A percentile compares a stretch with the other conserved stretches of the same genome.
Evolutionary conservation across 2,888 invertebrate genomes (phyloP).

Genomic region (Neria commutata): DNA sequence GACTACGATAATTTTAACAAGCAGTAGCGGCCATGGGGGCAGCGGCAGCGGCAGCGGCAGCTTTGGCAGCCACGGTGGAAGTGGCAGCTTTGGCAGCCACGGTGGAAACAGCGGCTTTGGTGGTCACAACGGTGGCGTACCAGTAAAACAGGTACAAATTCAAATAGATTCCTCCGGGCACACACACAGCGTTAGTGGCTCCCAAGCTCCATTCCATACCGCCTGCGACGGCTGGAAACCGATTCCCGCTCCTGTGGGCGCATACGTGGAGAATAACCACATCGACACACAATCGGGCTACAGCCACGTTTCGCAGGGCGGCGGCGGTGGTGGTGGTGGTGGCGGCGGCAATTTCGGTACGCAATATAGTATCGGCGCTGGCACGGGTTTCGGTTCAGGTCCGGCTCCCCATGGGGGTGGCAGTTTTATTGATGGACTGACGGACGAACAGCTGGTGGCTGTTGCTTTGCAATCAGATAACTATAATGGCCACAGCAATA

Average conservation of each 20-base stretch:
- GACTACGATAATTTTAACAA: constrained; percentile 47
- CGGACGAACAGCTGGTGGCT: constrained; percentile 58
- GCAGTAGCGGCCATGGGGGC: constrained; percentile 34
- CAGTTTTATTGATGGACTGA: constrained; percentile 45
- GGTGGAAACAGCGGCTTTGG: constrained; percentile 3
- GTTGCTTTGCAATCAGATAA: constrained; percentile 52
- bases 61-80: constrained; percentile 7
- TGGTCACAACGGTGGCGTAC: constrained; percentile 63
- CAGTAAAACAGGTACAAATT: constrained; percentile 65
- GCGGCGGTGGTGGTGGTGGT: constrained; percentile 3
- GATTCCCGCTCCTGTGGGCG: constrained; percentile 71
- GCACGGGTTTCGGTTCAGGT: constrained; percentile 13
- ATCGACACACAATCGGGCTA: constrained; percentile 56
- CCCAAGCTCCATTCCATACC: constrained; percentile 55
- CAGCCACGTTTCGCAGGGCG: constrained; percentile 46
- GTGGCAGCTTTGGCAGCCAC: constrained; percentile 7
- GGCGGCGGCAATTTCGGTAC: constrained; percentile 21
- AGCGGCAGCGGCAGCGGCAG: constrained; percentile 15
- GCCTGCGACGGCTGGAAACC: constrained; percentile 86
- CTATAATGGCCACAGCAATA: constrained; percentile 21
- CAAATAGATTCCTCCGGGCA: constrained; percentile 55
- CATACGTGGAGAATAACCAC: constrained; percentile 51
- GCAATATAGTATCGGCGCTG: constrained; percentile 32
- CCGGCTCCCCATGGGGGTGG: constrained; percentile 19
- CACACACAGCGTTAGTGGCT: constrained; percentile 50